A percentile compares a stretch with the other conserved stretches of the same genome.
Evolutionary conservation across 23 tunicate genomes (phyloP).

Genomic region (Trididemnum clinides): DNA sequence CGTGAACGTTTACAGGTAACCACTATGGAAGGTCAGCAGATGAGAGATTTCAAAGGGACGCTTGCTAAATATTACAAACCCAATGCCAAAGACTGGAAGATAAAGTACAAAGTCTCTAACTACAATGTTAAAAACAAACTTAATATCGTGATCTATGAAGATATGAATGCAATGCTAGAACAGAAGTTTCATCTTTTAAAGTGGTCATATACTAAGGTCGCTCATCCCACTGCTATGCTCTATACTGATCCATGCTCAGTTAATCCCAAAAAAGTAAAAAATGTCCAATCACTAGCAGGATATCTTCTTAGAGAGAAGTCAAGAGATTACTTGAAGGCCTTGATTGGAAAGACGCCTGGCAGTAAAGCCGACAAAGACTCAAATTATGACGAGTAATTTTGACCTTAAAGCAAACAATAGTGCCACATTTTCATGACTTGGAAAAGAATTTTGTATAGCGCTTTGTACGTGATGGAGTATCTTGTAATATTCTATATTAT

Average conservation of each 20-base stretch:
- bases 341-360: background rate
- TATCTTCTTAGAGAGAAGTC: background rate
- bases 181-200: constrained; percentile 10
- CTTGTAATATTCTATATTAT: background rate
- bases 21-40: constrained; percentile 19
- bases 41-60: background rate
- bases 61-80: background rate
- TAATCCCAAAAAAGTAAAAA: background rate
- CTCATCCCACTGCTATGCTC: background rate
- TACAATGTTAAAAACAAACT: constrained; percentile 17
- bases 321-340: background rate
- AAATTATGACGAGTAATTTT: background rate
- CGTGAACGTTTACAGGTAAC: constrained; percentile 21
- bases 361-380: background rate
- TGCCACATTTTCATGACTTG: background rate
- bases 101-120: constrained; percentile 9
- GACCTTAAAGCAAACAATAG: background rate
- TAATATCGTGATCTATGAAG: background rate
- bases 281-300: background rate
- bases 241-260: background rate
- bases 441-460: background rate
- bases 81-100: constrained; percentile 4
- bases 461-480: background rate
- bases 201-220: background rate
- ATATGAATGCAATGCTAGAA: no score